Conservation (phyloP, 2,888 invertebrate genomes). For the Muscina levida region DNA sequence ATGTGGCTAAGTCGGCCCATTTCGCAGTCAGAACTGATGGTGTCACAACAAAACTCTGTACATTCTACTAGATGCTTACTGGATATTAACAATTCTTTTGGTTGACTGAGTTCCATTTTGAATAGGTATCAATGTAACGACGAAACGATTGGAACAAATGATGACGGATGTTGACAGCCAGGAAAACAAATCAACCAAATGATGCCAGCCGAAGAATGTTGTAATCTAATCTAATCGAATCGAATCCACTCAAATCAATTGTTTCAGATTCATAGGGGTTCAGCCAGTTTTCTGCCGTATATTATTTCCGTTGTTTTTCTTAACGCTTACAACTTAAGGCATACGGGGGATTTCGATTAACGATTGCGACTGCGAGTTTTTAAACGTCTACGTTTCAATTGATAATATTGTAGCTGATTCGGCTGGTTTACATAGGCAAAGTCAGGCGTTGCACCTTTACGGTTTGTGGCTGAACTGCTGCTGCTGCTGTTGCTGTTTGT, state of each 20-base stretch:
- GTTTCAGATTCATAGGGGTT: neutral
- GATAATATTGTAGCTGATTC: slow-evolving; percentile 54
- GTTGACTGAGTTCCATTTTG: slow-evolving; percentile 66
- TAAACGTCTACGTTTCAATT: slow-evolving; percentile 68
- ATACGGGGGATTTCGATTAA: slow-evolving; percentile 32
- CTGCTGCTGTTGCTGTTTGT: slow-evolving; percentile 46
- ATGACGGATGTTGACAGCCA: neutral
- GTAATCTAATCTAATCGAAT: neutral
- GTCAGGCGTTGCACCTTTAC: no score
- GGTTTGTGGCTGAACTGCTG: neutral
- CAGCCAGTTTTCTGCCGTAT: neutral
- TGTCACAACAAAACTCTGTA: slow-evolving; percentile 25
- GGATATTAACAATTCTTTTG: slow-evolving; percentile 60
- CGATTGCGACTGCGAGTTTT: slow-evolving; percentile 66
- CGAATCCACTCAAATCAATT: neutral
- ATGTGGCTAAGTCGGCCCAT: slow-evolving; percentile 57
- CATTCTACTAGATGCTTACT: slow-evolving; percentile 53
- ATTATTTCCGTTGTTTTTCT: slow-evolving; percentile 41
- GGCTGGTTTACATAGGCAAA: neutral
- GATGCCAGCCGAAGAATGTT: neutral
- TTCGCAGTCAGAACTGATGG: slow-evolving; percentile 47
- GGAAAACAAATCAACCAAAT: slow-evolving; percentile 14
- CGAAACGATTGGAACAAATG: neutral
- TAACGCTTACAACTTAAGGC: slow-evolving; percentile 39
- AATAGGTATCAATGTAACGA: slow-evolving; percentile 2